These are phyloP conservation scores for Thalassarche chlororhynchos DNA, from an alignment of 2,113 vertebrate genomes.

Conservation along the genomic window DNA sequence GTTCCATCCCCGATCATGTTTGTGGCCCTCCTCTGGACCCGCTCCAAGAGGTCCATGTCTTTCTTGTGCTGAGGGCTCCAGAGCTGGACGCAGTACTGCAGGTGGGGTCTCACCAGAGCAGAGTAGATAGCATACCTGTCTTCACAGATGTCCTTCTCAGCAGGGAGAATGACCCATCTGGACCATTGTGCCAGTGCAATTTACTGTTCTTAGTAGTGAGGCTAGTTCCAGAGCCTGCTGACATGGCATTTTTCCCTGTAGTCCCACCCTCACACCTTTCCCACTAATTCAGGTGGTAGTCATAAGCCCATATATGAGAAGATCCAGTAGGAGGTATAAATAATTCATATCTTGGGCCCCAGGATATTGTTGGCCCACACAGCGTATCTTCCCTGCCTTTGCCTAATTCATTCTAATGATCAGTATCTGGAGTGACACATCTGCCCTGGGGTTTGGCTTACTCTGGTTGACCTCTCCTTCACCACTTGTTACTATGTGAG, in stretches of 20 bases:
- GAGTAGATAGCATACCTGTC: neutral
- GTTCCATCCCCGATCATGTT: no score
- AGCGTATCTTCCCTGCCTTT: neutral
- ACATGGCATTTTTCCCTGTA: neutral
- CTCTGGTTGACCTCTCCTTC: neutral
- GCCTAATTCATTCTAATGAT: neutral
- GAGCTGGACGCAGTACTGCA: no score
- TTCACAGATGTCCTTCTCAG: neutral
- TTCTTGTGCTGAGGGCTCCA: no score
- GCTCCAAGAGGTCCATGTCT: no score
- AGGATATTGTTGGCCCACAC: neutral
- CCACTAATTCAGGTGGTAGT: neutral
- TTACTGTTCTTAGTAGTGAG: neutral
- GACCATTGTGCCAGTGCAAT: neutral
- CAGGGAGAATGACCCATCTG: neutral
- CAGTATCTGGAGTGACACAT: accelerated
- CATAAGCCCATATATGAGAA: neutral
- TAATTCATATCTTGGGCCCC: neutral
- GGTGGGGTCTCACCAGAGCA: no score
- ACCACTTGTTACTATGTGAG: neutral
- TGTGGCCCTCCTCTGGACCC: no score
- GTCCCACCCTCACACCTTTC: neutral
- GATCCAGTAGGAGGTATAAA: neutral
- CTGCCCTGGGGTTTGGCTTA: neutral
- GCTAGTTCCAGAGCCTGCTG: neutral